phyloP scores from a whole-genome alignment of 2,113 vertebrate genomes.

The Hemiprocne comata region DNA sequence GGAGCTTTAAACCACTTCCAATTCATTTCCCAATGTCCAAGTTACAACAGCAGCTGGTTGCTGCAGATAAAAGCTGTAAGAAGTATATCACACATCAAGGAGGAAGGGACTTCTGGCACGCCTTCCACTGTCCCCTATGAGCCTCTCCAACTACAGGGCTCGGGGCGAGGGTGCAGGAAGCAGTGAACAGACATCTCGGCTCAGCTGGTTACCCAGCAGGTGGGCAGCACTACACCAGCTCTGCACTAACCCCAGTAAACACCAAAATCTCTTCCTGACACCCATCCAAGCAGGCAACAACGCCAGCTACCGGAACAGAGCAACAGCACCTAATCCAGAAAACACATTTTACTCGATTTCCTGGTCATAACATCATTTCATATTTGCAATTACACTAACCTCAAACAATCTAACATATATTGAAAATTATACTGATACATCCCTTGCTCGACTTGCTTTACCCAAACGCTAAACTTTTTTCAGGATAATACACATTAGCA shows the following conservation, averaged over 20 bases:
- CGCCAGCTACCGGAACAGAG: not conserved
- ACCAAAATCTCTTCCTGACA: not conserved
- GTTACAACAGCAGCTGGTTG: not conserved
- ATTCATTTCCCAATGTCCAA: not conserved
- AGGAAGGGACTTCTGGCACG: not conserved
- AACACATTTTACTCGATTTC: not conserved
- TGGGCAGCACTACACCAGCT: not conserved
- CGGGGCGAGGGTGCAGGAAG: not conserved
- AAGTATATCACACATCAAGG: not conserved
- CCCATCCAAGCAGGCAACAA: not conserved
- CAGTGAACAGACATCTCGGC: not conserved
- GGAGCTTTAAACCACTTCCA: slow-evolving; percentile 35
- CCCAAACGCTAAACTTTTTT: not conserved
- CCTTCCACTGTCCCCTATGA: not conserved
- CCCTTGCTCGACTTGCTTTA: not conserved
- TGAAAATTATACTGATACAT: not conserved
- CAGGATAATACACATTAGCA: not conserved
- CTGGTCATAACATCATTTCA: not conserved
- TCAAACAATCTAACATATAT: not conserved
- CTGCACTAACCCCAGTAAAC: not conserved
- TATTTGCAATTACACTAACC: not conserved
- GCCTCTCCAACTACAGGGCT: not conserved
- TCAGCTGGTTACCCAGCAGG: not conserved
- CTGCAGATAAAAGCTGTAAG: not conserved
- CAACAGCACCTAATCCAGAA: not conserved